phyloP scores from a whole-genome alignment of 2,797 vertebrate genomes.

The Lacerta bilineata region DNA sequence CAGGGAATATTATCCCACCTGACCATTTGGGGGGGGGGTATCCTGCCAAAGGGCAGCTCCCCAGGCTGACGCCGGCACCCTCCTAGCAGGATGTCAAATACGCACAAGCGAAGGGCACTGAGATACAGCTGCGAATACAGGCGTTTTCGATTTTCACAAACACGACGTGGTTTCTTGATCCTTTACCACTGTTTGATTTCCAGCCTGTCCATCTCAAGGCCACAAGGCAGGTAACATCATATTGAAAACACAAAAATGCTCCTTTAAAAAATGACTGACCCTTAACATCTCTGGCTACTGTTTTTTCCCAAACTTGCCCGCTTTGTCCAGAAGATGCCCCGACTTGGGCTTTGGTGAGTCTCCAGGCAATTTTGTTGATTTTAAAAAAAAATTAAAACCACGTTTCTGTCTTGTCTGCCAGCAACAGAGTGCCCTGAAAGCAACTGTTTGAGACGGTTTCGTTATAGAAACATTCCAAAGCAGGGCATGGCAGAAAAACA shows the following conservation, averaged over 20 bases:
- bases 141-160: neutral
- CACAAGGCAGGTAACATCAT: neutral
- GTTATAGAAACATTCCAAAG: neutral
- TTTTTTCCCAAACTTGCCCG: neutral
- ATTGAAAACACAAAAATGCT: neutral
- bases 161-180: neutral
- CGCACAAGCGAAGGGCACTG: too few species aligned
- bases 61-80: neutral
- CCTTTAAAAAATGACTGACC: neutral
- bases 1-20: neutral
- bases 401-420: neutral
- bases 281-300: neutral
- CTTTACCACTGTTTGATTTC: neutral
- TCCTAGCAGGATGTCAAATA: too few species aligned
- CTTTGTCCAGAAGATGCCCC: neutral
- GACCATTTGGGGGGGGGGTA: neutral
- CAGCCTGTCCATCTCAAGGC: neutral
- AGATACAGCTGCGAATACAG: neutral
- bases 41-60: too few species aligned
- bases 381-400: neutral
- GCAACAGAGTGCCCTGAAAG: neutral
- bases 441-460: too few species aligned
- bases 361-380: neutral
- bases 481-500: neutral
- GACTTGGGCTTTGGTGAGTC: neutral